phyloP scores from a whole-genome alignment of 64 coral and sea anemone species.

The Montipora cactus region DNA sequence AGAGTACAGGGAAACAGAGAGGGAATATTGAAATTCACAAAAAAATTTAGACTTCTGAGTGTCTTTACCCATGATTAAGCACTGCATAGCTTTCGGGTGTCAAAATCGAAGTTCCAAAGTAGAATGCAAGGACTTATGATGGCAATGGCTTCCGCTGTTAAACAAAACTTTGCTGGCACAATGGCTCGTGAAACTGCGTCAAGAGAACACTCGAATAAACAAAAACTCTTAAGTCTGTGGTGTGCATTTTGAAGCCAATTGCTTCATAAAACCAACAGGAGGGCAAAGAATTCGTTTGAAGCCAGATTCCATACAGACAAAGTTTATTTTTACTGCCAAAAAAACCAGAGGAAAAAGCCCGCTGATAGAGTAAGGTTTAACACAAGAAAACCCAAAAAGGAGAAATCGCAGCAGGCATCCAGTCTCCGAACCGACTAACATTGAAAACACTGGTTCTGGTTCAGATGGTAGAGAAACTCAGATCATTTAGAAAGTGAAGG shows the following conservation, averaged over 20 bases:
- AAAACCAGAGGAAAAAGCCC: too few species aligned
- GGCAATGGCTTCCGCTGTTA: slow-evolving; percentile 36
- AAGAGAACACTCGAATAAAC: slow-evolving; percentile 64
- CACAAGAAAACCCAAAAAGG: too few species aligned
- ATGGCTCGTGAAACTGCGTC: slow-evolving; percentile 71
- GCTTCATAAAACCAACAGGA: not conserved
- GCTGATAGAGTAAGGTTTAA: too few species aligned
- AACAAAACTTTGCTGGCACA: slow-evolving; percentile 65
- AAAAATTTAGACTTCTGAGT: too few species aligned
- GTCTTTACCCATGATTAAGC: slow-evolving; percentile 54
- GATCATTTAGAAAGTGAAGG: not conserved
- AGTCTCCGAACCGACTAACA: slow-evolving; percentile 34
- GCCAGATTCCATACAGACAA: slow-evolving; percentile 38
- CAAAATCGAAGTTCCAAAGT: slow-evolving; percentile 45
- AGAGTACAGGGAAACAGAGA: slow-evolving; percentile 17
- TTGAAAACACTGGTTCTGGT: not conserved
- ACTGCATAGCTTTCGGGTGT: slow-evolving; percentile 68
- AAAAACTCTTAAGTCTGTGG: slow-evolving; percentile 64
- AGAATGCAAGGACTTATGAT: slow-evolving; percentile 64
- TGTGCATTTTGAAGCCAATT: too few species aligned
- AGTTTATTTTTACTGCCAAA: too few species aligned
- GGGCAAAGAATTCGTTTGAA: slow-evolving; percentile 62
- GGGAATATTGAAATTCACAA: not conserved
- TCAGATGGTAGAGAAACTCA: not conserved
- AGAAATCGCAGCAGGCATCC: slow-evolving; percentile 37